These are phyloP conservation scores for Octomys mimax DNA, from an alignment of 2,797 vertebrate species.

Conservation along the genomic window DNA sequence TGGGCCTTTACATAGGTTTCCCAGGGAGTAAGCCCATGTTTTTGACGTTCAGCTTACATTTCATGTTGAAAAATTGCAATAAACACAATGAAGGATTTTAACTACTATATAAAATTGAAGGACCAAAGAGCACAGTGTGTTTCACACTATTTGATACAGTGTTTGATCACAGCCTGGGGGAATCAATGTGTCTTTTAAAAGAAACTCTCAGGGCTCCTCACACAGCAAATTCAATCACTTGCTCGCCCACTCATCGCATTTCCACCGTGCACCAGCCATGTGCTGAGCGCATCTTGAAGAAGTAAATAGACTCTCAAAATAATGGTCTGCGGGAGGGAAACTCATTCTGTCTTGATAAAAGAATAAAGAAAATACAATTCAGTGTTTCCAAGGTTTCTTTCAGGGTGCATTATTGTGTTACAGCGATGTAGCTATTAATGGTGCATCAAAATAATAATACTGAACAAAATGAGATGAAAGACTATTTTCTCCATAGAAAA, in stretches of 20 bases:
- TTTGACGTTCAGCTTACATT: conserved; percentile 57
- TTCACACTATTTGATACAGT: conserved; percentile 14
- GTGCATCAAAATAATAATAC: background rate
- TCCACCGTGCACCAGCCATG: background rate
- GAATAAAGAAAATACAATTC: conserved; percentile 23
- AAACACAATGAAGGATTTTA: conserved; percentile 62
- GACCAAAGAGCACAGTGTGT: background rate
- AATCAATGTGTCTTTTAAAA: conserved; percentile 43
- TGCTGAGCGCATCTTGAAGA: background rate
- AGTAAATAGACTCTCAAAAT: conserved; percentile 53
- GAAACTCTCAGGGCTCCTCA: conserved; percentile 19
- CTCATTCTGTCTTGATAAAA: background rate
- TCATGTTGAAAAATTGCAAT: conserved; percentile 54
- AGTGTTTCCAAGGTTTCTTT: background rate
- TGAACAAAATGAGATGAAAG: background rate
- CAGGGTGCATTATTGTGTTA: background rate
- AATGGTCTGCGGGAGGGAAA: conserved; percentile 3
- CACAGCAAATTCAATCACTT: conserved; percentile 52
- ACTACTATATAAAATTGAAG: conserved; percentile 46
- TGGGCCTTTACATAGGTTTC: background rate
- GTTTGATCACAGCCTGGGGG: conserved; percentile 40
- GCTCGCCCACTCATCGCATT: conserved; percentile 26
- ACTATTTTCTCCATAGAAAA: conserved; percentile 14
- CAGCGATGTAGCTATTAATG: background rate
- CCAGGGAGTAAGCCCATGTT: conserved; percentile 45